Percentiles rank a stretch among this genome's conserved stretches.
phyloP scores from a whole-genome alignment of 2,888 invertebrate species.

The Cantharis flavilabris region DNA sequence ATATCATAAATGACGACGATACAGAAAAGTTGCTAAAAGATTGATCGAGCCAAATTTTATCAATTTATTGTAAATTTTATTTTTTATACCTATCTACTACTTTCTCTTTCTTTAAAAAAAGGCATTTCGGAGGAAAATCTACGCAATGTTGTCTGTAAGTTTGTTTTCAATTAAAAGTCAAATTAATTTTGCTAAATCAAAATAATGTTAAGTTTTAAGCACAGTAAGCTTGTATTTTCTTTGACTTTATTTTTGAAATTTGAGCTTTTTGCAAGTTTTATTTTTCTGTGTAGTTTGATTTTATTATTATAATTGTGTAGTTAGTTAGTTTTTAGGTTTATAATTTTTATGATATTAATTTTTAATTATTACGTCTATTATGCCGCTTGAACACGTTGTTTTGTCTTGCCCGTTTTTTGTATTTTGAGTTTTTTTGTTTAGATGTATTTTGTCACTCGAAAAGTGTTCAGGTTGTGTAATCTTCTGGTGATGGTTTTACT shows the following conservation, averaged over 20 bases:
- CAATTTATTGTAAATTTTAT: background rate
- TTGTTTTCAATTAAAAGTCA: conserved; percentile 23
- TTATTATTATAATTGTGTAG: conserved; percentile 41
- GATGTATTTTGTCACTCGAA: background rate
- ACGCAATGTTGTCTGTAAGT: conserved; percentile 55
- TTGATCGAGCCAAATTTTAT: conserved; percentile 14
- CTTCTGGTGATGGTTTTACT: conserved; percentile 51
- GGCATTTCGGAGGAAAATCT: conserved; percentile 54
- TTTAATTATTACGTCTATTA: conserved; percentile 34
- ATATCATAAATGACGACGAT: conserved; percentile 33
- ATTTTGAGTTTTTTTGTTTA: conserved; percentile 10
- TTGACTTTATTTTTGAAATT: conserved; percentile 28
- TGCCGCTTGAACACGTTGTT: conserved; percentile 43
- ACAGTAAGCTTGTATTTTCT: conserved; percentile 47
- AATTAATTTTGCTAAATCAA: conserved; percentile 24
- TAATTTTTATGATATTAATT: conserved; percentile 41
- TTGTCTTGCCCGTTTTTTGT: conserved; percentile 25
- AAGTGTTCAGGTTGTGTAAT: conserved; percentile 33
- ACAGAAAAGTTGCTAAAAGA: conserved; percentile 36
- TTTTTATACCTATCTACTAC: conserved; percentile 9
- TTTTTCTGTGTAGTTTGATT: conserved; percentile 37
- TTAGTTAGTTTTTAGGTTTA: conserved; percentile 36
- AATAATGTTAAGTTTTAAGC: conserved; percentile 45
- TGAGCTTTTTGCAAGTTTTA: conserved; percentile 38
- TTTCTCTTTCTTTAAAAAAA: conserved; percentile 37